Conservation (phyloP, 1,140 invertebrate genomes). For the Drosophila subobscura region DNA sequence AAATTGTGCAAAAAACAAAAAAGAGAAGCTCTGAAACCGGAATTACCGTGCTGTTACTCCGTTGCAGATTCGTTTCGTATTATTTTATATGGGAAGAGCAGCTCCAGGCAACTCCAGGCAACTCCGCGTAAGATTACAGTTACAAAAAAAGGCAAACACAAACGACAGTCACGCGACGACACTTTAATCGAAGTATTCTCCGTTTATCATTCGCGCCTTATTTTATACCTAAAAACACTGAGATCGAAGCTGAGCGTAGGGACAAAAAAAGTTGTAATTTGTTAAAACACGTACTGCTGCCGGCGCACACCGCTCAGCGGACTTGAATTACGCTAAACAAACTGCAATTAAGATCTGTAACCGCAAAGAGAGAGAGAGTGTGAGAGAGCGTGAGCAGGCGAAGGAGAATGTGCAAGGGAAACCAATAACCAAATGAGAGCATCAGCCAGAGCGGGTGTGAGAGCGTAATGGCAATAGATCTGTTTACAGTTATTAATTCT, state of each 20-base stretch:
- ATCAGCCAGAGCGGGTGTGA: too few relatives aligned
- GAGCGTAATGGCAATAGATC: too few relatives aligned
- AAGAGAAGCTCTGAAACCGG: slow-evolving; percentile 20
- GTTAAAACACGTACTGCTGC: slow-evolving; percentile 5
- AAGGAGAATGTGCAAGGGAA: too few relatives aligned
- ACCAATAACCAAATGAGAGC: too few relatives aligned
- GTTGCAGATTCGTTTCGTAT: slow-evolving; percentile 14
- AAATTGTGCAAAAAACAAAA: slow-evolving; percentile 8
- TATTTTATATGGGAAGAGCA: slow-evolving; percentile 9
- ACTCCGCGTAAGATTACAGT: background rate
- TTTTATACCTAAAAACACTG: slow-evolving; percentile 28
- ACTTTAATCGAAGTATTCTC: slow-evolving; percentile 33
- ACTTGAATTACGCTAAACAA: slow-evolving; percentile 16
- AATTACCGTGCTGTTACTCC: slow-evolving; percentile 27
- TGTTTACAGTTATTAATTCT: too few relatives aligned
- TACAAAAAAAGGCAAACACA: background rate
- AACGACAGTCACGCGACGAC: slow-evolving; percentile 16
- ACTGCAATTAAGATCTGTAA: too few relatives aligned
- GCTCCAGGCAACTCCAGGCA: background rate
- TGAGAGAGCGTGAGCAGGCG: too few relatives aligned
- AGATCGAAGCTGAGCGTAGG: background rate
- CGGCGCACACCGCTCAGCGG: slow-evolving; percentile 1
- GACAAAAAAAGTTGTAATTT: slow-evolving; percentile 21
- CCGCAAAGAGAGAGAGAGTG: too few relatives aligned
- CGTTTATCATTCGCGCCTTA: slow-evolving; percentile 27